Base-by-base conservation (phyloP, 2,888 invertebrate species). In the Ectemnius continuus region DNA sequence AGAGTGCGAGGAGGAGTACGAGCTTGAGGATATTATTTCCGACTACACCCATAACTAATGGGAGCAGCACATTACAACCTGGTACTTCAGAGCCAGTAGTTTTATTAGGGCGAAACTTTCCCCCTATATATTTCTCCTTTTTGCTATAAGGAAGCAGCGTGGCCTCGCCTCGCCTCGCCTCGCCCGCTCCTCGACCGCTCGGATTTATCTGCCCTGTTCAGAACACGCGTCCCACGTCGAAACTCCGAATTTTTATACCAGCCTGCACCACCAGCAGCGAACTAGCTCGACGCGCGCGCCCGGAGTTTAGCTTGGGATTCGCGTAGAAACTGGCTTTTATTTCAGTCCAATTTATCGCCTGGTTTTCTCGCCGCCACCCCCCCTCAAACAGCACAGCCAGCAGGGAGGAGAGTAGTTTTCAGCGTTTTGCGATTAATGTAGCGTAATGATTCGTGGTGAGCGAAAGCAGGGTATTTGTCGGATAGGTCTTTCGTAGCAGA, bases 21-120 rank as follows among this genome's bases (percentile, higher is more conserved):
- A 36, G 70, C 63, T 66, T 36, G 36, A 70, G 65, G 70, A 78
- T 77, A 81, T 80, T 70, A 70, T 73, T 73, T 72, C 67, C 65
- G 69, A 61, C 11, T 64, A 59, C 64, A 26, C 36, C 36, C 61
- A 58, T 70, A 65, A 73, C 60, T 47, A 62, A 66, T 47, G 62
- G 67, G 65, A 62, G n/a, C 23, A n/a, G 48, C 61, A 28, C 23
- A 14, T 60, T 52, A 47, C 47, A 28, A 36, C 36, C 57, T 57
- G 61, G 46, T 14, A 61, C 60, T 65, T 69, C 67, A 64, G 28
- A 62, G 61, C 62, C n/a, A 61, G n/a, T 52, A 58, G 71, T 67
- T 71, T 71, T 71, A 67, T 71, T 71, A 59, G 65, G 61, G 16
- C n/a, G 18, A 59, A 62, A 62, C 61, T 46, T 45, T 46, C 18